A percentile compares a stretch with the other conserved stretches of the same genome.
Conservation (phyloP, 2,113 vertebrate genomes). For the Chaetodon trifascialis region DNA sequence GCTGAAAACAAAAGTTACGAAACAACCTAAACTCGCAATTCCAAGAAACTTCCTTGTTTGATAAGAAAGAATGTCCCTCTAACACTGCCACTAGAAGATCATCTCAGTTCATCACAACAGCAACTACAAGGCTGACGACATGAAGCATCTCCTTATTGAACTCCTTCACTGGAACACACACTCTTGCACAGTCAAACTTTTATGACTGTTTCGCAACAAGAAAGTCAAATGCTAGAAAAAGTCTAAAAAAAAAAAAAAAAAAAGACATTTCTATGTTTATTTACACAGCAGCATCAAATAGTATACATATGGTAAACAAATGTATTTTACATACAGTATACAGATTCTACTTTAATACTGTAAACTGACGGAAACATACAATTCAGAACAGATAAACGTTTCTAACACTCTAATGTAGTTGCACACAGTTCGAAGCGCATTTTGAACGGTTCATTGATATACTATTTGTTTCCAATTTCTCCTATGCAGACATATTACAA, state of each 20-base stretch:
- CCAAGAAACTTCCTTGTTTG: constrained; percentile 27
- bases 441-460: too few relatives aligned
- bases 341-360: neutral
- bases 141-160: neutral
- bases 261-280: neutral
- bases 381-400: neutral
- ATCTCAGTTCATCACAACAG: neutral
- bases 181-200: neutral
- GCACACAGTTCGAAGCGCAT: too few relatives aligned
- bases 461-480: too few relatives aligned
- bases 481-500: too few relatives aligned
- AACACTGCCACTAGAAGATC: neutral
- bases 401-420: neutral
- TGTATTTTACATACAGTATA: neutral
- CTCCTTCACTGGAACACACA: neutral
- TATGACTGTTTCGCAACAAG: neutral
- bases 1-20: neutral
- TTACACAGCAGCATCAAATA: neutral
- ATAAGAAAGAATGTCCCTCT: neutral
- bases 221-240: neutral
- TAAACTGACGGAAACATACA: neutral
- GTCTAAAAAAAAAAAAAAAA: neutral
- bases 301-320: neutral
- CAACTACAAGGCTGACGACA: neutral
- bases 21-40: neutral